These are phyloP conservation scores for Epirrhoe alternata DNA, from an alignment of 2,888 invertebrate species.

Conservation along the genomic window DNA sequence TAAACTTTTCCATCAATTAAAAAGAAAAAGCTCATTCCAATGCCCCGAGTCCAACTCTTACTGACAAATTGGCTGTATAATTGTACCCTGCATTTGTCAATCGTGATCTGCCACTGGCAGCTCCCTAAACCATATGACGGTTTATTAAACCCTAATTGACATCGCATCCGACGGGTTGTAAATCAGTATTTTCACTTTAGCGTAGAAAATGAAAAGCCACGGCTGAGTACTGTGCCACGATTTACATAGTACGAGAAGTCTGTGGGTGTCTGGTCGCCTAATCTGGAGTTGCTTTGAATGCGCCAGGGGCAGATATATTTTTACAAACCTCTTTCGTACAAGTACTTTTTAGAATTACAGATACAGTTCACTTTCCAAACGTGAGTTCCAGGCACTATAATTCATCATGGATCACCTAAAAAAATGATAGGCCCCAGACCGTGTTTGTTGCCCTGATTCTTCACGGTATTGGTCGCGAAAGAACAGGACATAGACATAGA, in stretches of 20 bases:
- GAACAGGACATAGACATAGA: too few species aligned
- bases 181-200: slow-evolving; percentile 62
- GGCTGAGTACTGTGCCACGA: slow-evolving; percentile 50
- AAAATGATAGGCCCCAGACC: too few species aligned
- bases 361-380: neutral
- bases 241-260: slow-evolving; percentile 50
- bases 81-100: slow-evolving; percentile 49
- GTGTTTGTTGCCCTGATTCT: too few species aligned
- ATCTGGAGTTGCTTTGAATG: slow-evolving; percentile 19
- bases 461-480: too few species aligned
- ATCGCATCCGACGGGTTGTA: slow-evolving; percentile 56
- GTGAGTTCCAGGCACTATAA: too few species aligned
- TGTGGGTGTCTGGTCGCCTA: slow-evolving; percentile 42
- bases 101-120: slow-evolving; percentile 42
- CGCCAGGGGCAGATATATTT: slow-evolving; percentile 1
- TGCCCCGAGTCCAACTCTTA: slow-evolving; percentile 6
- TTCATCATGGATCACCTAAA: too few species aligned
- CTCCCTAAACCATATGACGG: slow-evolving; percentile 52
- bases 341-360: neutral
- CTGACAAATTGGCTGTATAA: slow-evolving; percentile 37
- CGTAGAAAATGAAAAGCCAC: slow-evolving; percentile 57
- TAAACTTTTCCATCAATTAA: slow-evolving; percentile 21
- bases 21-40: slow-evolving; percentile 20
- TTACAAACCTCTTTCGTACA: neutral
- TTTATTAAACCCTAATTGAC: slow-evolving; percentile 58